Percentiles rank a stretch among this genome's conserved stretches.
Conservation (phyloP, 2,888 invertebrate genomes). For the Sceliomorpha sp. region DNA sequence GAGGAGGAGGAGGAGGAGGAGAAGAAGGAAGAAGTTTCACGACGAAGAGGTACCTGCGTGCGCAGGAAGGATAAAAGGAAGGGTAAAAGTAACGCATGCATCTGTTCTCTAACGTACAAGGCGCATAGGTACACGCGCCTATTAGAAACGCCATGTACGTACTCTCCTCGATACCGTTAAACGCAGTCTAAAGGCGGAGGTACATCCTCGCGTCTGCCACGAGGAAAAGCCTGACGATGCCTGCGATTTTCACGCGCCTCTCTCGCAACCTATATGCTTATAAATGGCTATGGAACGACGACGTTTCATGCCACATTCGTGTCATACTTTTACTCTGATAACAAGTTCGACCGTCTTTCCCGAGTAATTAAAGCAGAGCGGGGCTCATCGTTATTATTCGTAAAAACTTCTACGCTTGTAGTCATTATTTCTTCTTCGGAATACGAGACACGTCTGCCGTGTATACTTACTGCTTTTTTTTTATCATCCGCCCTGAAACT, state of each 20-base stretch:
- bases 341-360: constrained; percentile 53
- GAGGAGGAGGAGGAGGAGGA: too few species aligned
- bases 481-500: constrained; percentile 16
- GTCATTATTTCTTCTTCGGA: constrained; percentile 38
- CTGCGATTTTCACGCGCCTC: constrained; percentile 30
- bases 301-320: constrained; percentile 44
- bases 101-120: not conserved
- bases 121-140: constrained; percentile 2
- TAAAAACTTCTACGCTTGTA: constrained; percentile 27
- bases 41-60: not conserved
- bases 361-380: constrained; percentile 42
- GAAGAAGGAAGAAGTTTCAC: too few species aligned
- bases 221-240: constrained; percentile 38
- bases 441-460: constrained; percentile 36
- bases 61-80: constrained; percentile 19
- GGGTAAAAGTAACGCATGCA: constrained; percentile 23
- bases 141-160: constrained; percentile 15
- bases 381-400: constrained; percentile 37
- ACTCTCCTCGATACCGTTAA: constrained; percentile 51
- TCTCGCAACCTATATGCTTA: constrained; percentile 52
- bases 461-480: constrained; percentile 18
- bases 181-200: constrained; percentile 28
- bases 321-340: constrained; percentile 51
- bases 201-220: not conserved
- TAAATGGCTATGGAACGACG: constrained; percentile 51